phyloP scores from a whole-genome alignment of 1,140 invertebrate genomes.

The Drosophila sucinea region DNA sequence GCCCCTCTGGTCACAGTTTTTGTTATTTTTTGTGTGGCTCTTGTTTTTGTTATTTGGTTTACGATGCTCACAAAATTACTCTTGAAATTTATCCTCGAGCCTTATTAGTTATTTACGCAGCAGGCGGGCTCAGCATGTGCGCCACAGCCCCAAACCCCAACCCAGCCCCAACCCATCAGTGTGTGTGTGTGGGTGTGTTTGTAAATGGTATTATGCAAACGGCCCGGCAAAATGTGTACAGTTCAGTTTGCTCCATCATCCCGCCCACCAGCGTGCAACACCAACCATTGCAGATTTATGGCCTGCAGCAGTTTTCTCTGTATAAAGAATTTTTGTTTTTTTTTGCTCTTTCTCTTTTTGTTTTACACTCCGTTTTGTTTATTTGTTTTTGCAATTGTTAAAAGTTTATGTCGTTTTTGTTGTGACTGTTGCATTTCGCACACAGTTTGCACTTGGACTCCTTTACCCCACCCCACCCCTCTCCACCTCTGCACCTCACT shows the following conservation, averaged over 20 bases:
- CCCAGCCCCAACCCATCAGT: background rate
- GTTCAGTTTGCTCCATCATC: background rate
- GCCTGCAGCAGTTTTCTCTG: conserved; percentile 70
- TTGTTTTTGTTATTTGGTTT: conserved; percentile 48
- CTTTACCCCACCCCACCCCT: background rate
- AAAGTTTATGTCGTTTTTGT: conserved; percentile 76
- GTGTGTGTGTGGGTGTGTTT: conserved; percentile 42
- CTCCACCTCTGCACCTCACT: background rate
- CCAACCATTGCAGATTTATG: conserved; percentile 69
- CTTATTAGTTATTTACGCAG: conserved; percentile 77
- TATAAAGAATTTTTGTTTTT: conserved; percentile 34
- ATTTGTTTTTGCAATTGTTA: conserved; percentile 75
- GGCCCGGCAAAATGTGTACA: conserved; percentile 35
- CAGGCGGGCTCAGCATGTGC: conserved; percentile 45
- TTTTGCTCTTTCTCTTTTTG: conserved; percentile 39
- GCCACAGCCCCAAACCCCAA: background rate
- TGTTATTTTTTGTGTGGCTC: conserved; percentile 40
- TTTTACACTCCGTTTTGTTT: conserved; percentile 42
- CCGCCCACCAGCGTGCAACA: conserved; percentile 2
- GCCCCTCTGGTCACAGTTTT: conserved; percentile 19
- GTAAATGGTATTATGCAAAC: conserved; percentile 64
- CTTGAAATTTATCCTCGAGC: conserved; percentile 68
- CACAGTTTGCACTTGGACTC: conserved; percentile 54
- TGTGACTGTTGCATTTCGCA: conserved; percentile 73
- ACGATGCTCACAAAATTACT: conserved; percentile 69